A percentile compares a stretch with the other conserved stretches of the same genome.
These are phyloP conservation scores for Chrysolina americana DNA, from an alignment of 2,888 invertebrate species.

Conservation along the genomic window DNA sequence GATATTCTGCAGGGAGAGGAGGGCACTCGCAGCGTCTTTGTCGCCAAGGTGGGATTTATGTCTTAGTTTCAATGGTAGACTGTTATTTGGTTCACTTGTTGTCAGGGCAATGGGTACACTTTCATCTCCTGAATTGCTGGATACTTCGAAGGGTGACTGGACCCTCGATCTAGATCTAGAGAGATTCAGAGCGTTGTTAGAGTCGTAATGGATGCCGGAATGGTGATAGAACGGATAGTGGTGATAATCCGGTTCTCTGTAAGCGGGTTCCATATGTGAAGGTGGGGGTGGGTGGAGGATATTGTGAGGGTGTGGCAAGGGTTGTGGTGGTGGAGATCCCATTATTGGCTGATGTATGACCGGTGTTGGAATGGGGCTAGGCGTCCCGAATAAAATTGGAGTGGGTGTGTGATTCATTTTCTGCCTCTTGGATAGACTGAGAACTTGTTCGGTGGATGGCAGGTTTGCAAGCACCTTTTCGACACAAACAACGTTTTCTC, in stretches of 20 bases:
- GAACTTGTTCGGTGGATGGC: slow-evolving; percentile 87
- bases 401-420: slow-evolving; percentile 70
- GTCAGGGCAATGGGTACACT: slow-evolving; percentile 67
- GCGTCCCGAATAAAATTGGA: slow-evolving; percentile 73
- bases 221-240: slow-evolving; percentile 65
- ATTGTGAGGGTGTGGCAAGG: slow-evolving; percentile 70
- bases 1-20: slow-evolving; percentile 87
- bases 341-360: slow-evolving; percentile 75
- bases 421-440: slow-evolving; percentile 86
- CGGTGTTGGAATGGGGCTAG: slow-evolving; percentile 74
- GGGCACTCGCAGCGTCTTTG: slow-evolving; percentile 87
- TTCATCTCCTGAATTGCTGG: slow-evolving; percentile 80
- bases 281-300: slow-evolving; percentile 62
- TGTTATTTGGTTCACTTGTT: slow-evolving; percentile 78
- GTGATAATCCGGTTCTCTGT: slow-evolving; percentile 70
- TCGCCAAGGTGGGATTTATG: slow-evolving; percentile 93
- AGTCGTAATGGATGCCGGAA: slow-evolving; percentile 72
- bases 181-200: slow-evolving; percentile 81
- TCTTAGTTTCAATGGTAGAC: slow-evolving; percentile 90
- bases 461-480: slow-evolving; percentile 90
- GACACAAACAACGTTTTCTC: slow-evolving; percentile 88
- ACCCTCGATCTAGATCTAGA: slow-evolving; percentile 74
- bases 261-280: slow-evolving; percentile 71
- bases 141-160: slow-evolving; percentile 86
- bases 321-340: slow-evolving; percentile 71